These are phyloP conservation scores for Drosophila baimaii DNA, from an alignment of 1,140 invertebrate genomes.

Conservation along the genomic window DNA sequence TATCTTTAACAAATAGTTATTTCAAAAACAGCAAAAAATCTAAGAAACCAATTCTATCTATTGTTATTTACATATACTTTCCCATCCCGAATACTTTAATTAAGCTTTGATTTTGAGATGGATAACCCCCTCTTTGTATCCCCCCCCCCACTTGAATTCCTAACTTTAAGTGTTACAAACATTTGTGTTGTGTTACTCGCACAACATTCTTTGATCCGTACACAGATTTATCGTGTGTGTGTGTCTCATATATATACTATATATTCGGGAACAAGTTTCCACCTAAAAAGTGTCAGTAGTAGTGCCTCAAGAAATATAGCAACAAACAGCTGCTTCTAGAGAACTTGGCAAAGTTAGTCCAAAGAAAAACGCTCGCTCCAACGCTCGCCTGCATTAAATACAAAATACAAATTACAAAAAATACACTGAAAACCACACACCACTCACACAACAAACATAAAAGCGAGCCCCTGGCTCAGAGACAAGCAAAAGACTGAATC, in stretches of 20 bases:
- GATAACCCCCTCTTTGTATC: conserved; percentile 23
- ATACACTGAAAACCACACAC: conserved; percentile 19
- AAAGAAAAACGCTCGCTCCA: conserved; percentile 53
- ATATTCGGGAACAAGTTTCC: conserved; percentile 20
- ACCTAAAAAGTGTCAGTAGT: conserved; percentile 19
- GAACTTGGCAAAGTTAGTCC: conserved; percentile 40
- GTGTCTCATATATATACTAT: conserved; percentile 11
- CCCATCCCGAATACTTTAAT: conserved; percentile 4
- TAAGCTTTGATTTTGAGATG: conserved; percentile 26
- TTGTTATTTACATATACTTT: conserved; percentile 50
- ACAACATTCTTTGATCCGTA: conserved; percentile 50
- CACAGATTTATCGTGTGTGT: conserved; percentile 53
- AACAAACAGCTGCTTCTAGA: conserved; percentile 54
- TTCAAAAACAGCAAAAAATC: conserved; percentile 12
- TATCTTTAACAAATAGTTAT: conserved; percentile 19
- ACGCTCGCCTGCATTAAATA: conserved; percentile 49
- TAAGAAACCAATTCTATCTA: conserved; percentile 13
- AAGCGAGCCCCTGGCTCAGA: too few relatives aligned
- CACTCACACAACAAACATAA: conserved; percentile 47
- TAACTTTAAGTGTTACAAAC: conserved; percentile 56
- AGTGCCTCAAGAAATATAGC: conserved; percentile 6
- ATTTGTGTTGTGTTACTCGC: conserved; percentile 69
- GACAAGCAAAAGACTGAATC: conserved; percentile 34
- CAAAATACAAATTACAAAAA: conserved; percentile 15
- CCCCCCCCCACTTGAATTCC: conserved; percentile 32